Evolutionary conservation across 1,140 invertebrate genomes (phyloP).

Genomic region (Lerema accius): DNA sequence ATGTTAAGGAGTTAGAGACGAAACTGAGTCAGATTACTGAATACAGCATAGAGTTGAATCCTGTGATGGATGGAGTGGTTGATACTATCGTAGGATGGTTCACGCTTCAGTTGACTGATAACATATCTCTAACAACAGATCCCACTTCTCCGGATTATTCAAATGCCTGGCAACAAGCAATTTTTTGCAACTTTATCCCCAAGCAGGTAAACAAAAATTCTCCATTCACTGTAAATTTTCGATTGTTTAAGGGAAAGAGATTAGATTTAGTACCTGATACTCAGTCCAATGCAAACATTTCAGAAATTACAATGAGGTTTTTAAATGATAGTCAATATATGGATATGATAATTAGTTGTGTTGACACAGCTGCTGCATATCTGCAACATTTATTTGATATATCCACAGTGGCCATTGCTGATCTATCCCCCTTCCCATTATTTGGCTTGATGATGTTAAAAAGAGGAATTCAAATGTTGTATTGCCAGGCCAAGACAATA

Average conservation of each 20-base stretch:
- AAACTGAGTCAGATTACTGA: constrained; percentile 72
- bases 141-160: constrained; percentile 76
- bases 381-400: constrained; percentile 60
- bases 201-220: constrained; percentile 61
- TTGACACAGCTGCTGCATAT: constrained; percentile 61
- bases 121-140: constrained; percentile 83
- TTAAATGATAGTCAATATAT: constrained; percentile 83
- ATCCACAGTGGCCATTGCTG: constrained; percentile 57
- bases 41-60: constrained; percentile 61
- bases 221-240: constrained; percentile 69
- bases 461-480: constrained; percentile 62
- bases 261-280: constrained; percentile 51
- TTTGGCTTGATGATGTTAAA: constrained; percentile 80
- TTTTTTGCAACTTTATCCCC: constrained; percentile 84
- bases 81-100: constrained; percentile 89
- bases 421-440: constrained; percentile 78
- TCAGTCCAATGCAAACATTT: constrained; percentile 52
- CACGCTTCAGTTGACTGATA: constrained; percentile 87
- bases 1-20: constrained; percentile 79
- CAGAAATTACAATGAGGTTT: constrained; percentile 78
- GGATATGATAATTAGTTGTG: constrained; percentile 58
- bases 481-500: constrained; percentile 62
- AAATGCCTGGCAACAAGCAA: constrained; percentile 90
- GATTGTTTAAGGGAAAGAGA: constrained; percentile 65
- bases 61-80: constrained; percentile 78